Base-by-base conservation (phyloP, 2,113 vertebrate genomes). In the Pseudorasbora parva region DNA sequence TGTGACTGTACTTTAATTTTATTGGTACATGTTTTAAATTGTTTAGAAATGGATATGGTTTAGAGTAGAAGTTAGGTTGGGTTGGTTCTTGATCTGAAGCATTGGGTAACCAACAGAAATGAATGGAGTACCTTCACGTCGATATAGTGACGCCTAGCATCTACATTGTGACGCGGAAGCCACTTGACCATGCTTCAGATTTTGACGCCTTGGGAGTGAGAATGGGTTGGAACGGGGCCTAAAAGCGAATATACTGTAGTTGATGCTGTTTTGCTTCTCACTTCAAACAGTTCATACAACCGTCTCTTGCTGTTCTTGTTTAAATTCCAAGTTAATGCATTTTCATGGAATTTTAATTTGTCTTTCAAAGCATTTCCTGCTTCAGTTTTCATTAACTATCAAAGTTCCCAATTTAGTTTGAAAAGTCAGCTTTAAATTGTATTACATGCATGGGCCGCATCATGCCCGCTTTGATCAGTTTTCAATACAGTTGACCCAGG, bases 381-480 rank as follows among this genome's bases (percentile, higher is more conserved):
- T 76, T 90, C 90, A 92, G 92, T 93, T 90, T 92, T 92, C 89
- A 92, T 93, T 90, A 92, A 91, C 90, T 90, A 93, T 94, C 92
- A 92, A 91, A 94, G 93, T 92, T 93, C 92, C 89, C 93, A 88
- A 92, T 94, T 94, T 91, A 92, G 92, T 94, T 92, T 92, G 89
- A 92, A 91, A 90, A 93, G 90, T 91, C 90, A 93, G 89, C 89
- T 74, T 90, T 92, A 93, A 93, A 94, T 93, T 90, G 91, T 90
- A 94, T 94, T 93, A 93, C 90, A 92, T 91, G 92, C 91, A 89
- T 91, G 87, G 82, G 87, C 92, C 89, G 85, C 87, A 92, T 92
- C 92, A 90, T 86, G 89, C 89, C 84, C 84, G 84, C 88, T 88
- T 91, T 90, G 88, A 91, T 88, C 90, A 91, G 66, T 51, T n/a